Conservation (phyloP, 1,140 invertebrate species). For the Globodera rostochiensis region DNA sequence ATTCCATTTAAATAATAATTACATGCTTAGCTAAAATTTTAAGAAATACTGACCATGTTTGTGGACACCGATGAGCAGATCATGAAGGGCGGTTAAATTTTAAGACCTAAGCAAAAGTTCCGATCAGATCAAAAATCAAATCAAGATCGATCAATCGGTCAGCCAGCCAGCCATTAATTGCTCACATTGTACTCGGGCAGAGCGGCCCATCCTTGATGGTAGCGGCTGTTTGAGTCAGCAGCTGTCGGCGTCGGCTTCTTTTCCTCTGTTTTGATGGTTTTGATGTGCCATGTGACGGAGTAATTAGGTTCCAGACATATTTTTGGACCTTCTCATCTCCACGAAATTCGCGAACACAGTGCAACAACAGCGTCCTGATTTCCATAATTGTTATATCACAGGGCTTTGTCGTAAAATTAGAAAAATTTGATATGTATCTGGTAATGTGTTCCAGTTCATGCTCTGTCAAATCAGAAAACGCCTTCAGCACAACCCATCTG, state of each 20-base stretch:
- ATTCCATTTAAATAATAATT: too few species aligned
- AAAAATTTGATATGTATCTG: slow-evolving; percentile 72
- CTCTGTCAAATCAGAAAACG: slow-evolving; percentile 85
- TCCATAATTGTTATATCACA: too few species aligned
- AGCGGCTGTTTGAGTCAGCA: slow-evolving; percentile 8
- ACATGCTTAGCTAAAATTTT: too few species aligned
- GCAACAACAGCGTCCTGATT: slow-evolving; percentile 77
- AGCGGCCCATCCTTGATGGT: slow-evolving; percentile 55
- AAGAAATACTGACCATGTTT: slow-evolving; percentile 76
- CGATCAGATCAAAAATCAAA: too few species aligned
- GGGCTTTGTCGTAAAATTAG: not conserved
- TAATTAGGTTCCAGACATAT: slow-evolving; percentile 88
- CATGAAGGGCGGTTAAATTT: slow-evolving; percentile 67
- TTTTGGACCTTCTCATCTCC: slow-evolving; percentile 96
- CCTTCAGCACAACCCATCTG: slow-evolving; percentile 88
- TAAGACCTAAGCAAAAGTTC: too few species aligned
- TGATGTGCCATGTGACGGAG: slow-evolving; percentile 37
- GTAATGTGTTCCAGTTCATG: slow-evolving; percentile 91
- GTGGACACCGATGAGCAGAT: slow-evolving; percentile 92
- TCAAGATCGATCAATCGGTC: too few species aligned
- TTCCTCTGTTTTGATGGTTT: slow-evolving; percentile 67
- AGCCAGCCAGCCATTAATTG: too few species aligned
- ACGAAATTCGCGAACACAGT: slow-evolving; percentile 89
- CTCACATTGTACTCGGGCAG: slow-evolving; percentile 59
- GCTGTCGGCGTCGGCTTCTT: slow-evolving; percentile 70